Evolutionary conservation across 1,140 invertebrate genomes (phyloP).

Genomic region (Artemia franciscana): DNA sequence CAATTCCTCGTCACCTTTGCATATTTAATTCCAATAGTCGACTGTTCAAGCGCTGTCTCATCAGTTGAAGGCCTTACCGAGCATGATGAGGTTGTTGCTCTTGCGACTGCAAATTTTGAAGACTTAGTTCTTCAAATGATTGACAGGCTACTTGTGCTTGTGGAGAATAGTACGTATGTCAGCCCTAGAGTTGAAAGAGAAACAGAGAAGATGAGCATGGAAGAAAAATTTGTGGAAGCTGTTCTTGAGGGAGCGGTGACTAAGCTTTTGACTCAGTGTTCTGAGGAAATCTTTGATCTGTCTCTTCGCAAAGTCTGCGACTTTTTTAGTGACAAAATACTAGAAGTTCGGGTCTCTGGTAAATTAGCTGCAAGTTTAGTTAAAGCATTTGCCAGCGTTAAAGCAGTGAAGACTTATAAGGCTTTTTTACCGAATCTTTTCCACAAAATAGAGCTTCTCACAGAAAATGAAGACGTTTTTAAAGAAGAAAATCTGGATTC

Average conservation of each 20-base stretch:
- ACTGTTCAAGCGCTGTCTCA: slow-evolving; percentile 47
- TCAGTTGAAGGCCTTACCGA: slow-evolving; percentile 42
- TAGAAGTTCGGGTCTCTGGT: slow-evolving; percentile 58
- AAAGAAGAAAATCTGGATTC: slow-evolving; percentile 51
- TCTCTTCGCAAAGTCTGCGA: slow-evolving; percentile 44
- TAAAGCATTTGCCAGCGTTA: slow-evolving; percentile 36
- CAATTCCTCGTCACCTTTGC: background rate
- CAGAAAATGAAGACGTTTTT: slow-evolving; percentile 30
- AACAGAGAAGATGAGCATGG: slow-evolving; percentile 29
- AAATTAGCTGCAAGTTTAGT: slow-evolving; percentile 43
- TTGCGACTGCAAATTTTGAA: slow-evolving; percentile 58
- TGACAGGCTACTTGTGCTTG: slow-evolving; percentile 39
- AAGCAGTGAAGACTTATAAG: slow-evolving; percentile 36
- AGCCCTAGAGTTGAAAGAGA: slow-evolving; percentile 28
- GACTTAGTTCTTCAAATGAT: slow-evolving; percentile 68
- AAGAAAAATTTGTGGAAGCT: slow-evolving; percentile 42
- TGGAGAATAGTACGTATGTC: slow-evolving; percentile 45
- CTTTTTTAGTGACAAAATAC: slow-evolving; percentile 43
- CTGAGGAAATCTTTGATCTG: slow-evolving; percentile 32
- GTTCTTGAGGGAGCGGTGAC: slow-evolving; percentile 39
- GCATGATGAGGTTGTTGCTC: slow-evolving; percentile 46
- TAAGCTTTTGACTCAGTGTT: slow-evolving; percentile 36
- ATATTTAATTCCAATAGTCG: slow-evolving; percentile 40
- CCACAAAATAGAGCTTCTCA: slow-evolving; percentile 28
- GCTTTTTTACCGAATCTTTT: slow-evolving; percentile 44